Conservation (phyloP, 2,888 invertebrate species). For the Hyposoter didymator region DNA sequence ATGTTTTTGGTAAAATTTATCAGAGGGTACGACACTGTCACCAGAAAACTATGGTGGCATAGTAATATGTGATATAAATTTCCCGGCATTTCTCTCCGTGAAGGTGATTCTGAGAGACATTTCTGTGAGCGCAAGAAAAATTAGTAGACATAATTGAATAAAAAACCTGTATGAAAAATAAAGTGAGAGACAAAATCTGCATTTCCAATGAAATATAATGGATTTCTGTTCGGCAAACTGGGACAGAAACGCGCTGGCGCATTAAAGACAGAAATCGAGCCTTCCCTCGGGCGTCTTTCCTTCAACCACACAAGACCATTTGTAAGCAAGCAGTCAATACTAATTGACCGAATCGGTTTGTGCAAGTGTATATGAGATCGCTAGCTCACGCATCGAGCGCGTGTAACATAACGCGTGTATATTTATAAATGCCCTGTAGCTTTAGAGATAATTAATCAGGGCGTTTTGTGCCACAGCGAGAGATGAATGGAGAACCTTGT, state of each 20-base stretch:
- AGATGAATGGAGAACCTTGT: slow-evolving; percentile 64
- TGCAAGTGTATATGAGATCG: slow-evolving; percentile 36
- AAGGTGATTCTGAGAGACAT: too few relatives aligned
- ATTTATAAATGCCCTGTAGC: slow-evolving; percentile 37
- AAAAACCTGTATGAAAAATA: background rate
- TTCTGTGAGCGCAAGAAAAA: too few relatives aligned
- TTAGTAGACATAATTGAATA: too few relatives aligned
- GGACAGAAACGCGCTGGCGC: slow-evolving; percentile 31
- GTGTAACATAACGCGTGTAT: slow-evolving; percentile 24
- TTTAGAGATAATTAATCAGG: slow-evolving; percentile 64
- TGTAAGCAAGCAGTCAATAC: slow-evolving; percentile 19
- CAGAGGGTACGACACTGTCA: too few relatives aligned
- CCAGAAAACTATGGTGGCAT: too few relatives aligned
- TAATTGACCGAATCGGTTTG: slow-evolving; percentile 59
- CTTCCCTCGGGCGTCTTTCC: slow-evolving; percentile 42
- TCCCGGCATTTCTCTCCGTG: too few relatives aligned
- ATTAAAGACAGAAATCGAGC: slow-evolving; percentile 9
- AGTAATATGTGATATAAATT: too few relatives aligned
- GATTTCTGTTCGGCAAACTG: slow-evolving; percentile 26
- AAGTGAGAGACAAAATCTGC: slow-evolving; percentile 1
- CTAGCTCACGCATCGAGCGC: slow-evolving; percentile 33
- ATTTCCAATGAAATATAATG: slow-evolving; percentile 19
- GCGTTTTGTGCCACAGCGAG: slow-evolving; percentile 54
- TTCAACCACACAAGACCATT: slow-evolving; percentile 25
- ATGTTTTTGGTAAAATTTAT: too few relatives aligned